Conservation (phyloP, 2,888 invertebrate genomes). For the Diadromus collaris region DNA sequence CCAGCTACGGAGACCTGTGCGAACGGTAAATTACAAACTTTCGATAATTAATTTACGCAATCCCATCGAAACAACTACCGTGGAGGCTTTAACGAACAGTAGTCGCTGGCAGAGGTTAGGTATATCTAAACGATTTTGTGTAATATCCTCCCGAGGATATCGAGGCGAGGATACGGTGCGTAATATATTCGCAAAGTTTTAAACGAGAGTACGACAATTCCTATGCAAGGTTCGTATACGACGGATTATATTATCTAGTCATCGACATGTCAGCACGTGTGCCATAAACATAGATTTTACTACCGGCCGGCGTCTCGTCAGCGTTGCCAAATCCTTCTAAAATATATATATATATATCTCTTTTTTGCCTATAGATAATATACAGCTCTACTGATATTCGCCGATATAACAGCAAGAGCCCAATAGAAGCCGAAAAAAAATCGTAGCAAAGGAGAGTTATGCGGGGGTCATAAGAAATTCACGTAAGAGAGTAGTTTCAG, state of each 20-base stretch:
- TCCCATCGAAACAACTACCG: conserved; percentile 9
- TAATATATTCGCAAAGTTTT: conserved; percentile 2
- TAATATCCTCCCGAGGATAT: conserved; percentile 1
- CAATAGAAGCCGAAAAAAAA: conserved; percentile 29
- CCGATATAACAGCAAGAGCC: conserved; percentile 20
- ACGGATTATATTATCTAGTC: conserved; percentile 11
- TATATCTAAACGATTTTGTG: conserved; percentile 7
- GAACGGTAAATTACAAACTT: conserved; percentile 3
- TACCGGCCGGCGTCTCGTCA: conserved; percentile 17
- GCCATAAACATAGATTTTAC: conserved; percentile 48
- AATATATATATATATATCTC: neutral
- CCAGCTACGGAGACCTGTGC: neutral
- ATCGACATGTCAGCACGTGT: conserved; percentile 17
- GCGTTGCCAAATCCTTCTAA: conserved; percentile 29
- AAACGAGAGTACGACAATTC: neutral
- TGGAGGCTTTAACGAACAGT: conserved; percentile 21
- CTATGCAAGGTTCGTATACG: neutral
- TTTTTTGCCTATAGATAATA: conserved; percentile 5
- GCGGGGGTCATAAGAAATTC: conserved; percentile 39
- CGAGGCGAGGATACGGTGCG: neutral
- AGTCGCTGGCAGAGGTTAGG: conserved; percentile 15
- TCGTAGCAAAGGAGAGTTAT: conserved; percentile 33
- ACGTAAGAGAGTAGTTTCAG: conserved; percentile 38
- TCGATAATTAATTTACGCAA: conserved; percentile 12
- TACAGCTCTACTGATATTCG: neutral